Conservation (phyloP, 1,140 invertebrate genomes). For the Drosophila arizonae region DNA sequence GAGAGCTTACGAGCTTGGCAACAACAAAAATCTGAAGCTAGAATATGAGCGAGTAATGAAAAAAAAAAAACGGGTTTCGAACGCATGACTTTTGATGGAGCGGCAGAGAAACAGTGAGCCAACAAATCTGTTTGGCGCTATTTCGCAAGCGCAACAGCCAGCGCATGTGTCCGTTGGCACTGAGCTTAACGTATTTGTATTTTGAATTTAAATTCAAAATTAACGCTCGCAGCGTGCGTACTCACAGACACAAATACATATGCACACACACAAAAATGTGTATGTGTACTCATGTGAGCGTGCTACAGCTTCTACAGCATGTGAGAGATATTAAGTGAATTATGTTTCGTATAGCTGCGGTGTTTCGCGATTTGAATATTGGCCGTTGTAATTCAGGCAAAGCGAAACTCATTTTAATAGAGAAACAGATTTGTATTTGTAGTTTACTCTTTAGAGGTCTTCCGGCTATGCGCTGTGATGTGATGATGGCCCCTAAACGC, state of each 20-base stretch:
- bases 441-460: conserved; percentile 19
- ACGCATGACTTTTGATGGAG: conserved; percentile 28
- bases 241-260: conserved; percentile 6
- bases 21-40: conserved; percentile 51
- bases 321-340: not conserved
- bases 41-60: conserved; percentile 33
- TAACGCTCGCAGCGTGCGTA: conserved; percentile 43
- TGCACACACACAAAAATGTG: not conserved
- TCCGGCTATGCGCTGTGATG: conserved; percentile 22
- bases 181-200: conserved; percentile 49
- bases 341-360: no score
- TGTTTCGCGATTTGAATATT: conserved; percentile 6
- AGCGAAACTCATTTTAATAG: conserved; percentile 2
- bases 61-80: conserved; percentile 42
- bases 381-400: not conserved
- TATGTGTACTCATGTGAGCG: not conserved
- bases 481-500: conserved; percentile 23
- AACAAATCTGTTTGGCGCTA: conserved; percentile 36
- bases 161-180: conserved; percentile 31
- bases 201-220: conserved; percentile 67
- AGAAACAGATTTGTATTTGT: conserved; percentile 7
- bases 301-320: not conserved
- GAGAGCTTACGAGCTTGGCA: conserved; percentile 56
- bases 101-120: conserved; percentile 12
- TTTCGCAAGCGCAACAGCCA: conserved; percentile 48